Conservation (phyloP, 2,113 vertebrate genomes). For the Heliornis fulica region DNA sequence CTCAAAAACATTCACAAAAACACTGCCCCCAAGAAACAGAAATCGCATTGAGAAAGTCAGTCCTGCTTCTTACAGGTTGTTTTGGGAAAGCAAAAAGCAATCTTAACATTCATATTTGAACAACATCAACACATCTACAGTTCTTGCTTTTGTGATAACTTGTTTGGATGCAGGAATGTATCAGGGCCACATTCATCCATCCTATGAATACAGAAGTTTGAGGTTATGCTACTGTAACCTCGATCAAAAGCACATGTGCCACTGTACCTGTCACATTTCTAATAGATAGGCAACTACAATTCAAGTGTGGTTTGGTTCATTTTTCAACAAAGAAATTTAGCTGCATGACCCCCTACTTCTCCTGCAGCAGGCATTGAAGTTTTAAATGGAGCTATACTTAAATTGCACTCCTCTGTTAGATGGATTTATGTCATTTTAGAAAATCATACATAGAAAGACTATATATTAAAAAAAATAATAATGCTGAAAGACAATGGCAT, state of each 20-base stretch:
- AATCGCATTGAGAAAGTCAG: not conserved
- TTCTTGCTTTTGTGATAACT: not conserved
- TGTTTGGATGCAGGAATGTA: not conserved
- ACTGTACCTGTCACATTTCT: not conserved
- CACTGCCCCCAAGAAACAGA: not conserved
- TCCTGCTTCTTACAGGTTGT: not conserved
- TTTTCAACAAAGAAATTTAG: not conserved
- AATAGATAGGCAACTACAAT: not conserved
- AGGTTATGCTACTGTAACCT: not conserved
- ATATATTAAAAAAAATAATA: not conserved
- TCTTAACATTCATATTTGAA: not conserved
- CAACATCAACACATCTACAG: not conserved
- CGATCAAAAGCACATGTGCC: not conserved
- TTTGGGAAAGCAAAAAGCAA: not conserved
- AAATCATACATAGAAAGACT: not conserved
- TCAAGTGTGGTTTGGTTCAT: not conserved
- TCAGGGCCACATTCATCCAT: not conserved
- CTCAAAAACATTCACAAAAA: not conserved
- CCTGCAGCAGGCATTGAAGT: not conserved
- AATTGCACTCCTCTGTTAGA: not conserved
- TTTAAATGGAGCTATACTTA: not conserved
- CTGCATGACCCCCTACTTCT: not conserved
- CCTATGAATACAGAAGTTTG: not conserved
- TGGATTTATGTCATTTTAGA: not conserved
- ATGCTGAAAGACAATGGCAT: not conserved